Conservation (phyloP, 2,113 vertebrate genomes). For the Pluvialis apricaria region DNA sequence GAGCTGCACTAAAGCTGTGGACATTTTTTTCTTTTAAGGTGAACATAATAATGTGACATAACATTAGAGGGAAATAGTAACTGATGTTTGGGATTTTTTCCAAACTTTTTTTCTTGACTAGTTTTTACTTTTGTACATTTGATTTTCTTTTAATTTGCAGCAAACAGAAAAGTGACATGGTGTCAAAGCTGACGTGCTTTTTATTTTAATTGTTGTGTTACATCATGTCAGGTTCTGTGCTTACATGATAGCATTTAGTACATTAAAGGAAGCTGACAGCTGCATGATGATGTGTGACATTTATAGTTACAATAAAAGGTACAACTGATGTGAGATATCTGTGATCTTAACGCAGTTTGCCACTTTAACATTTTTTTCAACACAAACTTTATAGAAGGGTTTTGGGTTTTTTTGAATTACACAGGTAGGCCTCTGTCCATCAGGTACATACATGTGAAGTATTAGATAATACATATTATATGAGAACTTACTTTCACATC, state of each 20-base stretch:
- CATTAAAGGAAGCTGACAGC: slow-evolving; percentile 61
- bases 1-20: not conserved
- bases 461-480: not conserved
- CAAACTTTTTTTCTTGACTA: not conserved
- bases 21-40: not conserved
- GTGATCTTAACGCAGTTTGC: slow-evolving; percentile 58
- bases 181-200: slow-evolving; percentile 39
- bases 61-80: not conserved
- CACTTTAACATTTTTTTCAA: slow-evolving; percentile 56
- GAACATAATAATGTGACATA: not conserved
- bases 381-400: not conserved
- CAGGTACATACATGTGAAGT: not conserved
- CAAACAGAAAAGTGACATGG: not conserved
- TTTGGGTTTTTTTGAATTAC: not conserved
- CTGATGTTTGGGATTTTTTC: not conserved
- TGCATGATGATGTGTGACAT: slow-evolving; percentile 65
- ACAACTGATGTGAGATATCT: slow-evolving; percentile 10
- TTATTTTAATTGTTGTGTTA: slow-evolving; percentile 62
- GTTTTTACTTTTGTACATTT: not conserved
- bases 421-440: not conserved
- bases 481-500: not conserved
- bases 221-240: slow-evolving; percentile 22
- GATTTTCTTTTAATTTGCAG: slow-evolving; percentile 27
- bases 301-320: slow-evolving; percentile 64
- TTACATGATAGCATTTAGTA: slow-evolving; percentile 47